Base-by-base conservation (phyloP, 2,113 vertebrate species). In the Probosciger aterrimus region DNA sequence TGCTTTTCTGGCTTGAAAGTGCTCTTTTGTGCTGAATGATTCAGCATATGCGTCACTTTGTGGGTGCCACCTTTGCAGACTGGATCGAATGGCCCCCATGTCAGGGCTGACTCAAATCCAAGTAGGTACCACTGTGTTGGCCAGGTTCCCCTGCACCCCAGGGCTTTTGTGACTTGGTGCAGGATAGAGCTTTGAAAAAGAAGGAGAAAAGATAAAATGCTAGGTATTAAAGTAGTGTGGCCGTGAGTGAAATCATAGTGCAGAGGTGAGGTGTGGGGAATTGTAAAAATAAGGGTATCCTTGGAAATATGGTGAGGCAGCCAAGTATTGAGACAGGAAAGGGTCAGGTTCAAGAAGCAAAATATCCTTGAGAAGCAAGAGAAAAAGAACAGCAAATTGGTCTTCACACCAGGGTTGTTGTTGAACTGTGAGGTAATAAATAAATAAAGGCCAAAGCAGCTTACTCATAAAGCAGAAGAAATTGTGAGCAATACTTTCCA, bases 381-480 rank as follows among this genome's bases (percentile, higher is more conserved):
- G 19, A 82, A 79, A 78, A 90, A 77, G 55, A 93, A 47, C 10
- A 71, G 80, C 52, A 63, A 76, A 85, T 91, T 68, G 43, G 44
- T 95, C 81, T 90, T 94, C 67, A 75, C 50, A 83, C 73, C 82
- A 78, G 76, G 50, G 83, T 33, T 2, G 0, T 86, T 92, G 57
- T 88, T 57, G 44, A 49, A 55, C 68, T 92, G 80, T 92, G 88
- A 92, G 57, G 80, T 88, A 96, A 94, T 97, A 95, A 95, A 93
- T 95, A 96, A 95, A 96, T 91, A 95, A 92, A 95, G 80, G 86
- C 75, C 88, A 84, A 80, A 96, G 87, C 46, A 88, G 68, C 93
- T 96, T 94, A 96, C 67, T 95, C 95, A 88, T 91, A 90, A 67
- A 94, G 82, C 79, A 97, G 79, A 85, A 95, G 81, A 85, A 95